Evolutionary conservation across 2,113 vertebrate genomes (phyloP), one percentile per base, ranked within the genome.

Genomic region (Barbus barbus): DNA sequence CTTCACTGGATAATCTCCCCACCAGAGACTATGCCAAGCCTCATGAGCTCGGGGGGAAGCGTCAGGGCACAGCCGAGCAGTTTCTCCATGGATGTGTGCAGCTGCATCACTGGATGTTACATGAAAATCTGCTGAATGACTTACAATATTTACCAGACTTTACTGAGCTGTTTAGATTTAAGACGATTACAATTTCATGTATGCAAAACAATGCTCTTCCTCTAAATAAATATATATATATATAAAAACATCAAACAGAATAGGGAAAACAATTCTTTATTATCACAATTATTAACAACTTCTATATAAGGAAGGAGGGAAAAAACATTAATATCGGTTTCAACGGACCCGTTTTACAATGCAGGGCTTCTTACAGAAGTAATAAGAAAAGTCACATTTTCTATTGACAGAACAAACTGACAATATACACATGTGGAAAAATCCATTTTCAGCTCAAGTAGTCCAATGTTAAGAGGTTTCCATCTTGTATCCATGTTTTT

Each of bases 401-500:
- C 22, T 61, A 78, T 8, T 81, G 53, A 51, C 28, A 77, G 44
- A 9, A 9, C 80, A 26, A 86, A 48, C 83, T 78, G 58, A 58
- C 60, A 84, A 85, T 89, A 61, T 83, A 89, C 75, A 89, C 84
- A 89, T 86, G 88, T 63, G 83, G 60, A 91, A 90, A 83, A 44
- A 56, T n/a, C 3, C 0, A 51, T 24, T 44, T 78, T 82, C 20
- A 77, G 44, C n/a, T 84, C 26, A 60, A 53, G 56, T 9, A 36
- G 46, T 73, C 83, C 84, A 88, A 85, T 89, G 85, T 93, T 99
- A 99, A 4, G 97, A 97, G 0, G 97, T 99, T 95, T 99, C 98
- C 98, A 99, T 99, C 94, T 99, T 99, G 94, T 98, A 98, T 86
- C 98, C 97, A 81, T 99, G 97, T 91, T 99, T 99, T 94, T 99